phyloP scores from a whole-genome alignment of 2,797 vertebrate genomes.

The Odontamblyopus lacepedii region DNA sequence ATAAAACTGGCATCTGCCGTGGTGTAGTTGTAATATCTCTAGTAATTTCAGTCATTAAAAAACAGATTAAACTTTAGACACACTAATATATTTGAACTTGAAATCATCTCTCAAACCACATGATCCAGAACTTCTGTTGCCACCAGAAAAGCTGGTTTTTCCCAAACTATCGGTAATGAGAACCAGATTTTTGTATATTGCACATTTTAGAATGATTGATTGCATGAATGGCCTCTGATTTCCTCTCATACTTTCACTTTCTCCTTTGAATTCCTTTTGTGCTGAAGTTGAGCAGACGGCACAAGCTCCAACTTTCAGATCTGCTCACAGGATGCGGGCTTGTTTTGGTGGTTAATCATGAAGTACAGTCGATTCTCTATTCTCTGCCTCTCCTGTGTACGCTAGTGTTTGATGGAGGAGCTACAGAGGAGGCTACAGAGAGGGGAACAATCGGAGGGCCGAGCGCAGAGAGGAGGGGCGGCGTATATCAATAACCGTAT shows the following conservation, averaged over 20 bases:
- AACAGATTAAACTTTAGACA: too few relatives aligned
- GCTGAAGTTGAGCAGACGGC: background rate
- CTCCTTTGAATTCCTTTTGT: background rate
- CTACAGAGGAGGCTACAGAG: conserved; percentile 34
- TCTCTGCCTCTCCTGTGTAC: conserved; percentile 15
- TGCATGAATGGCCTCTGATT: background rate
- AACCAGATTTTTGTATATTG: conserved; percentile 4
- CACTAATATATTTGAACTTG: background rate
- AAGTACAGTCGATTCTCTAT: conserved; percentile 24
- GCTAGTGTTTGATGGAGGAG: conserved; percentile 49
- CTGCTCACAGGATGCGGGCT: conserved; percentile 15
- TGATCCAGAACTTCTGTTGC: background rate
- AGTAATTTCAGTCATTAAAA: too few relatives aligned
- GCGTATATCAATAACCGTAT: conserved; percentile 63
- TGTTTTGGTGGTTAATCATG: conserved; percentile 40
- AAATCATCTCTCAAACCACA: background rate
- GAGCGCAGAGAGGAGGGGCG: conserved; percentile 41
- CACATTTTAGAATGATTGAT: background rate
- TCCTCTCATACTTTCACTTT: conserved; percentile 1
- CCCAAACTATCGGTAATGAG: background rate
- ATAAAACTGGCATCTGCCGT: too few relatives aligned
- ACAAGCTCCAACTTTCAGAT: conserved; percentile 3
- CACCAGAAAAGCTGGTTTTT: background rate
- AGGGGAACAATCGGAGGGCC: conserved; percentile 45
- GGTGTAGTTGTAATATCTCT: too few relatives aligned